phyloP scores from a whole-genome alignment of 2,113 vertebrate genomes.

The Condylura cristata region DNA sequence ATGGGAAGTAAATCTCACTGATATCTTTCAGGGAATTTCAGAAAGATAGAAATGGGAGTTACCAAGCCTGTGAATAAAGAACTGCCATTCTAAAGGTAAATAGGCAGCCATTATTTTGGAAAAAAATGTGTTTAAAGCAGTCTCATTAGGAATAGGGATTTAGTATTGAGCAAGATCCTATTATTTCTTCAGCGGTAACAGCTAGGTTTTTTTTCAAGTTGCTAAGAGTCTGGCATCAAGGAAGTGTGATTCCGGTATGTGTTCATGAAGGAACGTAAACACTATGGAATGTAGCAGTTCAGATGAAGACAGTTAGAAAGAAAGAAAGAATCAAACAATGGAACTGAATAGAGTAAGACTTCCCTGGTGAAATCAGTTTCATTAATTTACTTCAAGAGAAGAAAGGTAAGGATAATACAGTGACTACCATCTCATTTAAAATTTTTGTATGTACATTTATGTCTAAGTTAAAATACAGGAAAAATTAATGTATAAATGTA shows the following conservation, averaged over 20 bases:
- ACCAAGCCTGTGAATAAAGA: background rate
- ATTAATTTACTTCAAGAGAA: background rate
- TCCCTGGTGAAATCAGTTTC: background rate
- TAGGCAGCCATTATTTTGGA: background rate
- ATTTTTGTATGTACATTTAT: background rate
- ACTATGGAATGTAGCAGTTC: background rate
- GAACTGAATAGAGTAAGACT: background rate
- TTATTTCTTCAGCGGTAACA: background rate
- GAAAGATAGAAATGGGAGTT: background rate
- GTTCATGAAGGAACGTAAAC: background rate
- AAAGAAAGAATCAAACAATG: background rate
- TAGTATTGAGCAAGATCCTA: background rate
- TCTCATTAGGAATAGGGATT: background rate
- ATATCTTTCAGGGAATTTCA: background rate
- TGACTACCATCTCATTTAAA: background rate
- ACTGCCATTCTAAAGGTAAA: background rate
- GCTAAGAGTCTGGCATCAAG: background rate
- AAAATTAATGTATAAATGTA: too few relatives aligned
- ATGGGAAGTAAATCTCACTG: background rate
- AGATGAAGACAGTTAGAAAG: background rate
- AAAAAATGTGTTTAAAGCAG: background rate
- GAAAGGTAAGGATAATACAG: background rate
- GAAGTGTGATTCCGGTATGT: background rate
- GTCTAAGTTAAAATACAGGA: background rate
- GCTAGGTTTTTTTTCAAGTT: conserved; percentile 7